Evolutionary conservation across 2,888 invertebrate species (phyloP), one percentile per base, ranked within the genome.

Genomic region (Andrena flavipes): DNA sequence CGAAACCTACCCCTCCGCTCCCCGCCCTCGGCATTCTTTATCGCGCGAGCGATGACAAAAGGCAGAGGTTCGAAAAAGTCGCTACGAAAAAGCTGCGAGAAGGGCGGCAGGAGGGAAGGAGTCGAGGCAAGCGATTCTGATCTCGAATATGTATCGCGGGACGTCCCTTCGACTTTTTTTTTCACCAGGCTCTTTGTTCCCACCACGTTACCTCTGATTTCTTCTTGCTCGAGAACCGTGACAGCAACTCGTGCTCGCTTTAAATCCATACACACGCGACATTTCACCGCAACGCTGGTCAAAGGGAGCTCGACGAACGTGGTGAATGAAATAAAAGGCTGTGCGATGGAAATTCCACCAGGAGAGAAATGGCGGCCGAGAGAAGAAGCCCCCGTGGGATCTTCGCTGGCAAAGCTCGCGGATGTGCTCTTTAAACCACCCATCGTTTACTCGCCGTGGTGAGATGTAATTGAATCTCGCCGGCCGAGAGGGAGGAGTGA

Each of bases 401-500:
- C 26, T 20, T 63, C 60, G 16, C 54, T 10, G 64, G 54, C 33
- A 16, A 13, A 51, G 10, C 33, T 59, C 30, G 10, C 20, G 16
- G 33, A 30, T 48, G 48, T 67, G 48, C 67, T 56, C 67, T 74
- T 74, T 67, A 48, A 59, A 13, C 74, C 23, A 16, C n/a, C 48
- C 35, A 29, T 23, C 89, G 89, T 90, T 89, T 87, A 85, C 88
- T 77, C 83, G 70, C 86, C 88, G 82, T 88, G 87, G 90, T 88
- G 89, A 87, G 85, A 85, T 88, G 88, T 92, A 91, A 92, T 90
- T 91, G 90, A 91, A 92, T 92, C 87, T 82, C 86, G 83, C 84
- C 85, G 86, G 80, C 80, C 75, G 85, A 81, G 88, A 89, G 87
- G 87, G 88, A 42, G 16, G 42, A 16, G 88, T 90, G 89, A 88